phyloP scores from a whole-genome alignment of 1,140 invertebrate genomes.

The Achroia grisella region DNA sequence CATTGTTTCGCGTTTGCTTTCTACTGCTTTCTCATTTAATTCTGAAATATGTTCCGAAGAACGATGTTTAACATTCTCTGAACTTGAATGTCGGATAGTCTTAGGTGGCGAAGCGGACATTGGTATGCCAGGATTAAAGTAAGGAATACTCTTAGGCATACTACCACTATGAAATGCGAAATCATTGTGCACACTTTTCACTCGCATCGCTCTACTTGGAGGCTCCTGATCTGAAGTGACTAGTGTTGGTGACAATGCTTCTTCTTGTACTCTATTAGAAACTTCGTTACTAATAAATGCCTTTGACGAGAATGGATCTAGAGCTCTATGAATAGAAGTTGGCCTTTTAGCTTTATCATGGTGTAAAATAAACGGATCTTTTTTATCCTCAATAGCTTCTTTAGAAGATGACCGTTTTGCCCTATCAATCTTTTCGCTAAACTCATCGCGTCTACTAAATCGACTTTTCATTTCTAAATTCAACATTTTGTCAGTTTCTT shows the following conservation, averaged over 20 bases:
- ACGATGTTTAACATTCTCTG: conserved; percentile 56
- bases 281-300: conserved; percentile 55
- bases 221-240: conserved; percentile 46
- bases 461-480: conserved; percentile 57
- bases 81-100: conserved; percentile 38
- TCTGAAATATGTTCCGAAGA: conserved; percentile 47
- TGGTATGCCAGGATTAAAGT: conserved; percentile 50
- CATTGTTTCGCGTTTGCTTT: conserved; percentile 35
- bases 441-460: conserved; percentile 55
- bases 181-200: conserved; percentile 42
- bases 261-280: conserved; percentile 35
- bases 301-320: conserved; percentile 57
- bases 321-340: conserved; percentile 46
- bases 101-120: conserved; percentile 38
- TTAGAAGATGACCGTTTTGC: conserved; percentile 45
- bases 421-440: conserved; percentile 43
- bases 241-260: conserved; percentile 32
- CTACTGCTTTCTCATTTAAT: conserved; percentile 40
- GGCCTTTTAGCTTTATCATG: conserved; percentile 56
- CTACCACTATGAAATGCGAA: conserved; percentile 56
- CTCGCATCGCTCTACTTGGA: conserved; percentile 35
- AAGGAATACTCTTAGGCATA: conserved; percentile 61
- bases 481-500: conserved; percentile 66
- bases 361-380: conserved; percentile 48
- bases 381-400: conserved; percentile 50